Evolutionary conservation across 2,797 vertebrate genomes (phyloP), one percentile per base, ranked within the genome.

Genomic region (Sarcophilus harrisii): DNA sequence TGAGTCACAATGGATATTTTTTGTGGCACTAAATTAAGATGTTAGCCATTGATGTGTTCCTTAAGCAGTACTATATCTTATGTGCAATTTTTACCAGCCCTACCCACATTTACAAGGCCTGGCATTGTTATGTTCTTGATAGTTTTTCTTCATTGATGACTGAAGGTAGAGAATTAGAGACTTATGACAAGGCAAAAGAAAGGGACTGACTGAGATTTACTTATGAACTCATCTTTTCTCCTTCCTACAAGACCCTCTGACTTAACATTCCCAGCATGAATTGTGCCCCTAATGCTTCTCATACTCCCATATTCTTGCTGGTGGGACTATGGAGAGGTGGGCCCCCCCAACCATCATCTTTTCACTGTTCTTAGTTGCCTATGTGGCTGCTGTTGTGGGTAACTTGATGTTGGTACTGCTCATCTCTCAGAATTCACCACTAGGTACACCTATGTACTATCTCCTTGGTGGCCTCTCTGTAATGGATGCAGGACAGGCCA

Each of bases 381-480:
- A 97, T 49, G 29, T 95, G 60, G 91, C 57, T 21, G 96, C 95
- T 30, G 29, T 97, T 29, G 0, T 97, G 62, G 97, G 97, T 24
- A 98, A 98, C 0, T 9, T 96, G 91, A 96, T 95, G 55, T 91
- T 97, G 55, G 57, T 98, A 14, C 45, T 97, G 21, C 97, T 97
- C 52, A 97, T 97, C 95, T 96, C 97, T 12, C 0, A 58, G 58
- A 96, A 98, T 30, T 59, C 91, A n/a, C 96, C 57, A 59, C 97
- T 98, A 57, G 93, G 97, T 18, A 96, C 95, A 4, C 96, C 97
- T 58, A 98, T 97, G 97, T 98, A 98, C 87, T 98, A 95, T 58
- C n/a, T 98, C 32, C 94, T 98, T 9, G 93, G 81, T 21, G 94
- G 96, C 54, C 97, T 98, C 49, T 98, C 97, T 0, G 8, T 96